These are phyloP conservation scores for Oreochromis grahami DNA, from an alignment of 2,797 vertebrate species.

Conservation along the genomic window DNA sequence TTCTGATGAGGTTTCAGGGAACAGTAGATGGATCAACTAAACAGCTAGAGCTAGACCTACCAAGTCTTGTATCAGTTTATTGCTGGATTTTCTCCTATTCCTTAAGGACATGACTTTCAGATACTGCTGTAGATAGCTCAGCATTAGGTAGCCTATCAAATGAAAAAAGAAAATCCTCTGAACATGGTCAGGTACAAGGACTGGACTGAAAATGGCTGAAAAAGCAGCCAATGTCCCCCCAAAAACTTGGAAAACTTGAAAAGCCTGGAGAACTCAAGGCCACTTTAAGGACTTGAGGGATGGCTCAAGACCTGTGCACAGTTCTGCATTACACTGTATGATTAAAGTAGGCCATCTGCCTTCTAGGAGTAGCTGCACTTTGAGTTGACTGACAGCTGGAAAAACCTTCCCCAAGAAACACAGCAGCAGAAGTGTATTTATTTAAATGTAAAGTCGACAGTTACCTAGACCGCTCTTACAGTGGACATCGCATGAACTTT, in stretches of 20 bases:
- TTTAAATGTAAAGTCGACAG: neutral
- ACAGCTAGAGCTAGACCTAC: neutral
- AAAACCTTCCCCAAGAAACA: neutral
- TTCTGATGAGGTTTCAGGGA: neutral
- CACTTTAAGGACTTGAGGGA: neutral
- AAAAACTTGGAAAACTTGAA: neutral
- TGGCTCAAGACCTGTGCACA: neutral
- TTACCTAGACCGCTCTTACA: neutral
- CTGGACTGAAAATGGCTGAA: neutral
- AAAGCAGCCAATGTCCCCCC: neutral
- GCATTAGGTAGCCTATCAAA: no score
- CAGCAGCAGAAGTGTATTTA: neutral
- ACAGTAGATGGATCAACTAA: neutral
- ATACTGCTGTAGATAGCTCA: neutral
- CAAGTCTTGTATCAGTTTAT: neutral
- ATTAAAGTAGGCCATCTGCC: neutral
- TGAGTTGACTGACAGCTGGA: neutral
- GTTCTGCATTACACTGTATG: neutral
- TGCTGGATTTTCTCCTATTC: neutral
- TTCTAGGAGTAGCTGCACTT: neutral
- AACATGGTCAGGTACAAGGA: neutral
- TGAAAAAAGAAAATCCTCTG: neutral
- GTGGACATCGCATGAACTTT: neutral
- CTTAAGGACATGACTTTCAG: neutral
- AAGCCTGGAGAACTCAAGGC: neutral